phyloP scores from a whole-genome alignment of 2,113 vertebrate species.

The Macrotus californicus region DNA sequence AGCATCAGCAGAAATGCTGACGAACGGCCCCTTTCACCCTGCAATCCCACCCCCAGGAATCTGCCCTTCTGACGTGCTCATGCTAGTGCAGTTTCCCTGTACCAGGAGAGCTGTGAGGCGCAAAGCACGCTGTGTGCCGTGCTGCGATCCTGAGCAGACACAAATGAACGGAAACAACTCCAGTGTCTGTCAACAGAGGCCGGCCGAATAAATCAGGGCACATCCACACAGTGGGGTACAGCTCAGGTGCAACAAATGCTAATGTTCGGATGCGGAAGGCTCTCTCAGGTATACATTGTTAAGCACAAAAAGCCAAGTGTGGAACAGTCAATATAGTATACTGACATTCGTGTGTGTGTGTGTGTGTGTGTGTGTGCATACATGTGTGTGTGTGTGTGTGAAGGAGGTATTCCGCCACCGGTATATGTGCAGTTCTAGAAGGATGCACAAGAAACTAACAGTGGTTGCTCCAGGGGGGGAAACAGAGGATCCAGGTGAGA shows the following conservation, averaged over 20 bases:
- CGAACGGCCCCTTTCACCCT: fast-evolving
- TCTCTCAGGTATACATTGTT: not conserved
- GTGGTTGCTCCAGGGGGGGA: not conserved
- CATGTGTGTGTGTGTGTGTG: not conserved
- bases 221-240: not conserved
- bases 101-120: not conserved
- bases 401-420: not conserved
- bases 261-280: not conserved
- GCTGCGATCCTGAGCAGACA: not conserved
- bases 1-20: not conserved
- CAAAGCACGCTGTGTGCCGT: not conserved
- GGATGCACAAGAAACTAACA: not conserved
- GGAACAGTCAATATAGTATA: not conserved
- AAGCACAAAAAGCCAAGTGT: not conserved
- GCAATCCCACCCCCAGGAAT: not conserved
- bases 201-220: not conserved
- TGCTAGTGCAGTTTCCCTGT: not conserved
- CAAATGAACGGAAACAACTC: not conserved
- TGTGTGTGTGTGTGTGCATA: not conserved
- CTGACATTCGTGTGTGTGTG: not conserved
- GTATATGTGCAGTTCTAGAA: not conserved
- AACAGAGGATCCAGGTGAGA: not conserved
- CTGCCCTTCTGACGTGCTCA: not conserved
- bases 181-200: not conserved
- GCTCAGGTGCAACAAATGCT: not conserved